Evolutionary conservation across 1,140 invertebrate genomes (phyloP), one percentile per base, ranked within the genome.

Genomic region (Maconellicoccus hirsutus): DNA sequence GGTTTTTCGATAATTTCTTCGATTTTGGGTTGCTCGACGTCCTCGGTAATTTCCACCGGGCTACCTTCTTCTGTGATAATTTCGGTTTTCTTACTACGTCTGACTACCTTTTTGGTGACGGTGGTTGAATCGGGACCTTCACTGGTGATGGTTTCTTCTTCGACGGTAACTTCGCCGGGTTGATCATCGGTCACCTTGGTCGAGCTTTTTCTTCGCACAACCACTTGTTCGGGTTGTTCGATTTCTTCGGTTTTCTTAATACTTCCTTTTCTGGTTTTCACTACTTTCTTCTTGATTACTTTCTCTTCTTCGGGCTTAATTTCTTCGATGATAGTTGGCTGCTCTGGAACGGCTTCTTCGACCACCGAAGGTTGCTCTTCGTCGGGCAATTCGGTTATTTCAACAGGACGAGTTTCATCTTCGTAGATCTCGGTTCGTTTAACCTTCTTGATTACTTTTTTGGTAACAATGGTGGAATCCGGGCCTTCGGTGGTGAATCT

Each of bases 11-110:
- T 19, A 12, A n/a, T 70, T 21, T 39, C 0, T 0, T 38, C 29
- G 70, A 81, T 77, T 29, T 80, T 77, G 29, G 79, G 75, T 69
- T 80, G 75, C 10, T 59, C 52, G n/a, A 59, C n/a, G 16, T 7
- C n/a, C 6, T 6, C 7, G 0, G 26, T 0, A 0, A 59, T 42
- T 38, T 72, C 71, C 26, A 72, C 14, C 2, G 38, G 4, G 0
- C 27, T 2, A 16, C 69, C 52, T 25, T 70, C 71, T n/a, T 61
- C 59, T 0, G 33, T 16, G 12, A 38, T 14, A 0, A 70, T 23
- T 33, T 27, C 26, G 12, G 33, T 12, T n/a, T 70, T 23, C 19
- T 71, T 42, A 6, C 1, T 42, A 16, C 21, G 71, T 71, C 27
- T 42, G 16, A 21, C 7, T 25, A 26, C 16, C 33, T 61, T 38